Evolutionary conservation across 2,797 vertebrate species (phyloP), one percentile per base, ranked within the genome.

Genomic region (Falco novaeseelandiae): DNA sequence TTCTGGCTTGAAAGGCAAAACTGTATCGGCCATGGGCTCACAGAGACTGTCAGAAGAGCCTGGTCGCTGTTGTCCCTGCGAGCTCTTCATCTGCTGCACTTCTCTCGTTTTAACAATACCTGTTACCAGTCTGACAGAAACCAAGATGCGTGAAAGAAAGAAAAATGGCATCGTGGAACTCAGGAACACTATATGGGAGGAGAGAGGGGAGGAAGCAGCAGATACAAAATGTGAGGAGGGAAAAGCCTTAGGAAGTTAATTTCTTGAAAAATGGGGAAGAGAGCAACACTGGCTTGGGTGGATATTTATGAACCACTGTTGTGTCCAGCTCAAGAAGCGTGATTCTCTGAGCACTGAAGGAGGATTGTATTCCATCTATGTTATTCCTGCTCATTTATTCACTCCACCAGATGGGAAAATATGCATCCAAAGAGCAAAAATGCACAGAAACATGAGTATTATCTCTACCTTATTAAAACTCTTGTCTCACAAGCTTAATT

Each of bases 11-110:
- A 84, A 54, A 85, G 73, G 61, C 54, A 73, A n/a, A 36, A 38
- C 21, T 34, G 8, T 12, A 14, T 4, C 4, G 1, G 38, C 40
- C 1, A 1, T 6, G 20, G 51, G 40, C 40, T 81, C 26, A 48
- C 10, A 14, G 51, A 32, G 46, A 27, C 22, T 21, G 49, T 14
- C 5, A 8, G n/a, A 20, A 40, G 30, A 48, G 44, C n/a, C 27
- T 0, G 0, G 4, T 38, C 55, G 29, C n/a, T 19, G 1, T 14
- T 44, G 18, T 51, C 46, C 26, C 19, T 23, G 16, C 0, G 0
- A 55, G 48, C 3, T 2, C 32, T 34, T 63, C 42, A 69, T n/a
- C 38, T 21, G 10, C 80, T 49, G 51, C 15, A 8, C 40, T 19
- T 12, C 6, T 7, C 29, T 36, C 1, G 0, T 48, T 73, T 51